Evolutionary conservation across 2,113 vertebrate genomes (phyloP), one percentile per base, ranked within the genome.

Genomic region (Ranitomeya imitator): DNA sequence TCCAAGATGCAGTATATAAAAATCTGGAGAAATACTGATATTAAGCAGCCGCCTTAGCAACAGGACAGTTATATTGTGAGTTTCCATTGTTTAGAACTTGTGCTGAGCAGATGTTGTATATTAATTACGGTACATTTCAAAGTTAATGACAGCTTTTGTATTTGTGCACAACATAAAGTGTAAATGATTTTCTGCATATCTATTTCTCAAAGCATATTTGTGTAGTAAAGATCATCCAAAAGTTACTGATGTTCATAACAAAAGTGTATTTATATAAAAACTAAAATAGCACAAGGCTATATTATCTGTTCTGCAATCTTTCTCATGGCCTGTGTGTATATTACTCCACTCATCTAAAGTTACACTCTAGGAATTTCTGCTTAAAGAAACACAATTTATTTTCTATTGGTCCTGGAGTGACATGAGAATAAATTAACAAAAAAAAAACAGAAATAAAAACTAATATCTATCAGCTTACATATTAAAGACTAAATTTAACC

Each of bases 261-360:
- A 80, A 59, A 59, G 54, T 59, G 55, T 80, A n/a, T 80, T 80
- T 80, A 80, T 31, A 26, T 59, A 57, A 80, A 80, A 31, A 80
- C 14, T 59, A 59, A 59, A 80, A 80, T 80, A 26, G 23, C 13
- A 57, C 60, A 59, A 52, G 37, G 19, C 45, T 23, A 60, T 59
- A 31, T 80, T 80, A 57, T 80, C 55, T 55, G 19, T 80, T 23
- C 54, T 59, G 23, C 52, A 80, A 26, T 59, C 78, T 80, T 80
- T 80, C 78, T 59, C 78, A 80, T 80, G 78, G 60, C 78, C 78
- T 80, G n/a, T 60, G 78, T 57, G 55, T 55, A 80, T 19, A 80
- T 59, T 59, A 23, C 19, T 26, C n/a, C 55, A 57, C 23, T 80
- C 13, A 59, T 57, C 78, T 26, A 14, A 59, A 59, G 78, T 31